phyloP scores from a whole-genome alignment of 2,888 invertebrate species.

The Drosophila mimica region DNA sequence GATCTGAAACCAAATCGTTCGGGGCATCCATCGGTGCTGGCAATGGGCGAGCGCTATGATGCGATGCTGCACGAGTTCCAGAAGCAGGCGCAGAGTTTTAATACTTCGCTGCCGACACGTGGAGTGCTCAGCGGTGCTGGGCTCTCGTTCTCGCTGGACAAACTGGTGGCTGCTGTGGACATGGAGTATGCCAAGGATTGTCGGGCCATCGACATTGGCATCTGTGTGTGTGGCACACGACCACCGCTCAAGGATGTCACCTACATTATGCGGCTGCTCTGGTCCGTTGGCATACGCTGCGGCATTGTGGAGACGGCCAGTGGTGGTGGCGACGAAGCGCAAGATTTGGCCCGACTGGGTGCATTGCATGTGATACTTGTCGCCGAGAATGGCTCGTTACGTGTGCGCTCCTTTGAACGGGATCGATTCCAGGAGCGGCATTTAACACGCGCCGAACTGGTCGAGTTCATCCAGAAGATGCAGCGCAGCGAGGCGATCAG shows the following conservation, averaged over 20 bases:
- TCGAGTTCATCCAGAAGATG: slow-evolving; percentile 90
- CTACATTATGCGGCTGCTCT: slow-evolving; percentile 88
- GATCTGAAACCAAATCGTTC: slow-evolving; percentile 83
- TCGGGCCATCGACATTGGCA: slow-evolving; percentile 87
- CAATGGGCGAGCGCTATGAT: slow-evolving; percentile 96
- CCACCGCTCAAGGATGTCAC: slow-evolving; percentile 87
- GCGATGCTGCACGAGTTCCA: slow-evolving; percentile 90
- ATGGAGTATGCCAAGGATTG: slow-evolving; percentile 86
- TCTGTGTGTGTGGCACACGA: slow-evolving; percentile 88
- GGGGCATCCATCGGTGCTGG: slow-evolving; percentile 89
- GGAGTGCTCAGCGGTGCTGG: slow-evolving; percentile 89
- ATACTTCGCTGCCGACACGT: slow-evolving; percentile 77
- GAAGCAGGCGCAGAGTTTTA: slow-evolving; percentile 84
- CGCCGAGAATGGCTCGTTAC: slow-evolving; percentile 83
- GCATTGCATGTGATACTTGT: slow-evolving; percentile 88
- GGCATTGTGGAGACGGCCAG: slow-evolving; percentile 87
- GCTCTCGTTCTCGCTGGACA: slow-evolving; percentile 93
- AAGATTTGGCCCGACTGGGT: slow-evolving; percentile 87
- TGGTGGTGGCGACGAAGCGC: slow-evolving; percentile 88
- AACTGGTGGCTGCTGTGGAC: slow-evolving; percentile 88
- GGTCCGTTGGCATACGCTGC: slow-evolving; percentile 89
- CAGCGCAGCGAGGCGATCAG: slow-evolving; percentile 85
- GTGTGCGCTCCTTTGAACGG: slow-evolving; percentile 87
- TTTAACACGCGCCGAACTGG: slow-evolving; percentile 87
- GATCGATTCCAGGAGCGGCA: slow-evolving; percentile 89